Conservation (phyloP, 2,888 invertebrate genomes). For the Dasypogon diadema region DNA sequence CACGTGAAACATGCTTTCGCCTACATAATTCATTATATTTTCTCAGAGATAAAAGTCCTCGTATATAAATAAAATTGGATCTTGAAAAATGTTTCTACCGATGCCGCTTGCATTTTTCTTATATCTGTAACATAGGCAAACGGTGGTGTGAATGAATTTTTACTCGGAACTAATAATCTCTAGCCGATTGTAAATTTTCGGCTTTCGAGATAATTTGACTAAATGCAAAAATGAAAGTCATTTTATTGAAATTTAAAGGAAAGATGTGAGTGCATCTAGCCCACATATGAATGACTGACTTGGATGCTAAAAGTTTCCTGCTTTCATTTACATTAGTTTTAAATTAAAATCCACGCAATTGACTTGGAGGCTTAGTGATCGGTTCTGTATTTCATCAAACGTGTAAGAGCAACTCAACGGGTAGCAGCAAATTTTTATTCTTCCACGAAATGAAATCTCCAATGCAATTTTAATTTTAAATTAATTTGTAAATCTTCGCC, state of each 20-base stretch:
- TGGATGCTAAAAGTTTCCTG: too few species aligned
- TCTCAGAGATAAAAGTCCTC: neutral
- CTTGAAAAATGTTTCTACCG: neutral
- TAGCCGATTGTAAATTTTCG: too few species aligned
- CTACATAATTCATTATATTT: neutral
- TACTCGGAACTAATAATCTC: too few species aligned
- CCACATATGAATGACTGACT: too few species aligned
- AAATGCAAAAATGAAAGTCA: too few species aligned
- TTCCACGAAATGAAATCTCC: neutral
- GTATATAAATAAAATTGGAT: neutral
- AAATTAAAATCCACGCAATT: too few species aligned
- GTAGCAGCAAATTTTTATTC: too few species aligned
- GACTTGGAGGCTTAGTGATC: neutral
- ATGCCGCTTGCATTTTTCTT: neutral
- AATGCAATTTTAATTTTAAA: neutral
- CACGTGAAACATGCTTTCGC: neutral
- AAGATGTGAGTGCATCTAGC: too few species aligned
- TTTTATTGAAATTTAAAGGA: too few species aligned
- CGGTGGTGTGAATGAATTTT: neutral
- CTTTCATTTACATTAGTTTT: too few species aligned
- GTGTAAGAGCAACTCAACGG: too few species aligned
- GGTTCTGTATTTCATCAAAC: neutral
- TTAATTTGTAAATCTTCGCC: neutral
- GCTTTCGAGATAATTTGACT: too few species aligned
- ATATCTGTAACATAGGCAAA: neutral